These are phyloP conservation scores for Eupeodes luniger DNA, from an alignment of 2,888 invertebrate genomes.

Conservation along the genomic window DNA sequence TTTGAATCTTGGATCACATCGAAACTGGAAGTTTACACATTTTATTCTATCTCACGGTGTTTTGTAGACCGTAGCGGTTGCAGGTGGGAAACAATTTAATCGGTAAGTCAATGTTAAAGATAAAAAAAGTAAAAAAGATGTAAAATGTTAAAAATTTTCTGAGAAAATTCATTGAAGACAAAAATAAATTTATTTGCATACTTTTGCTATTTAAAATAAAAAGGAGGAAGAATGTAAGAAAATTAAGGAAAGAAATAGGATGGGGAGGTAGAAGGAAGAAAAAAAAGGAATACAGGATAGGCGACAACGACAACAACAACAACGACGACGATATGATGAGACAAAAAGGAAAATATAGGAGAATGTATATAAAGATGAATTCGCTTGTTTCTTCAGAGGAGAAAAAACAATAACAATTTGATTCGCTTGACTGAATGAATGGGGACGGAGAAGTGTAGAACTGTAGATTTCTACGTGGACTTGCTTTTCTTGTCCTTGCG, in stretches of 20 bases:
- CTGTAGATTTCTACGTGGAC: not conserved
- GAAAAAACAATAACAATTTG: slow-evolving; percentile 39
- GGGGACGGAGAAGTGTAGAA: not conserved
- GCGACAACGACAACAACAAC: not conserved
- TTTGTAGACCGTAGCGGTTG: slow-evolving; percentile 10
- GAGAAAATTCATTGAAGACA: slow-evolving; percentile 26
- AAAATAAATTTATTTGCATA: slow-evolving; percentile 57
- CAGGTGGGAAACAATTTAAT: slow-evolving; percentile 35
- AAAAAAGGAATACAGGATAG: not conserved
- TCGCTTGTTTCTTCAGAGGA: slow-evolving; percentile 55
- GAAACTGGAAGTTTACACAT: slow-evolving; percentile 11
- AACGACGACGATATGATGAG: not conserved
- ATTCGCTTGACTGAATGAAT: slow-evolving; percentile 4
- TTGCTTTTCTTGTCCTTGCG: slow-evolving; percentile 34
- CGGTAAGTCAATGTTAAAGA: slow-evolving; percentile 34
- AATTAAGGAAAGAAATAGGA: slow-evolving; percentile 38
- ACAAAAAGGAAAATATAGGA: slow-evolving; percentile 21
- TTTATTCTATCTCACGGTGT: slow-evolving; percentile 5
- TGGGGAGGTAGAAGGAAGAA: slow-evolving; percentile 17
- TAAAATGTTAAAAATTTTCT: not conserved
- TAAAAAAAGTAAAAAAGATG: not conserved
- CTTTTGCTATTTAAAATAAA: not conserved
- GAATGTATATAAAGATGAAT: slow-evolving; percentile 41
- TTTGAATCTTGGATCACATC: slow-evolving; percentile 29
- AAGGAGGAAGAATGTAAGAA: slow-evolving; percentile 38